Evolutionary conservation across 2,113 vertebrate genomes (phyloP).

Genomic region (Neomonachus schauinslandi): DNA sequence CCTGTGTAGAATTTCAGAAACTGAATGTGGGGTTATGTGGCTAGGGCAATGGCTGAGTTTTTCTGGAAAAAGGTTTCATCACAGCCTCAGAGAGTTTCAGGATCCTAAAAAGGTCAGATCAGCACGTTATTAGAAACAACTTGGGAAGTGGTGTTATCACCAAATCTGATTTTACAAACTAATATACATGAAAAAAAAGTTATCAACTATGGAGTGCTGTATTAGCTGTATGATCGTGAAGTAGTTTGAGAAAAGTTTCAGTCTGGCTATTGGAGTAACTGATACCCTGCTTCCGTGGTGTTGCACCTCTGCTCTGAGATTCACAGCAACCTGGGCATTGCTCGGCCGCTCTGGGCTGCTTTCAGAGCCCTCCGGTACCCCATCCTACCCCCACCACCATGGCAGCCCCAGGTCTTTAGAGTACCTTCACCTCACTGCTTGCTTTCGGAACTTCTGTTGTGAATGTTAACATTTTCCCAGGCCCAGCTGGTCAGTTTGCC

Average conservation of each 20-base stretch:
- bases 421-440: background rate
- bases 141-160: background rate
- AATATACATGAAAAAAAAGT: background rate
- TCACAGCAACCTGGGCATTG: background rate
- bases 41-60: background rate
- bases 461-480: background rate
- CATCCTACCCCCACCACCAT: background rate
- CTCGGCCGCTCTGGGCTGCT: background rate
- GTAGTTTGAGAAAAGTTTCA: background rate
- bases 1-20: background rate
- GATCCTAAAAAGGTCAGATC: background rate
- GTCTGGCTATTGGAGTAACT: background rate
- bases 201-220: background rate
- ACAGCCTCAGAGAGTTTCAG: background rate
- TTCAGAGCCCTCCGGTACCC: background rate
- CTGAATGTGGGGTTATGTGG: background rate
- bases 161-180: background rate
- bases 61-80: background rate
- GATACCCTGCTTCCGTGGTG: background rate
- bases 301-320: background rate
- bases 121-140: background rate
- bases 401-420: background rate
- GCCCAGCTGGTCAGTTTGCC: background rate
- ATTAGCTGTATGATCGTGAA: background rate
- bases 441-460: background rate